These are phyloP conservation scores for Papilio polytes DNA, from an alignment of 1,140 invertebrate genomes.

Conservation along the genomic window DNA sequence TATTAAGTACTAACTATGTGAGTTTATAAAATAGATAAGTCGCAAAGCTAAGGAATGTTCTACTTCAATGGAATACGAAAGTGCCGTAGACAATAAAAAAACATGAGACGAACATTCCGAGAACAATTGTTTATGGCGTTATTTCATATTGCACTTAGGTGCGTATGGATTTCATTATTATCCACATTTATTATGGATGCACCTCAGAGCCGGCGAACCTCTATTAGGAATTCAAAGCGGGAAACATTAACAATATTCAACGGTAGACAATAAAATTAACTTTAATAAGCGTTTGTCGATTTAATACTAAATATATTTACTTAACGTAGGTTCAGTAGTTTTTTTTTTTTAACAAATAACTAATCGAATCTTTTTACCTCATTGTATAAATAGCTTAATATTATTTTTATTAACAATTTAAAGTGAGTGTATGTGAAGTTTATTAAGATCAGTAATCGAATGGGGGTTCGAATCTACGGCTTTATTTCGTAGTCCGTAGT, in stretches of 20 bases:
- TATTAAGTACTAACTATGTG: too few species aligned
- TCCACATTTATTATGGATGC: conserved; percentile 37
- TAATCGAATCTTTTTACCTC: too few species aligned
- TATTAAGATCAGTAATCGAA: too few species aligned
- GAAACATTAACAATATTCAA: neutral
- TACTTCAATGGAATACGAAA: conserved; percentile 14
- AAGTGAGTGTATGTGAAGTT: too few species aligned
- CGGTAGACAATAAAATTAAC: neutral
- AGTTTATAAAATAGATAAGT: neutral
- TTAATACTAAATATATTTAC: neutral
- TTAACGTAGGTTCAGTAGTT: neutral
- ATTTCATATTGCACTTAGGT: conserved; percentile 31
- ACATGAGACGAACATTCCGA: conserved; percentile 35
- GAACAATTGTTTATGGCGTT: conserved; percentile 37
- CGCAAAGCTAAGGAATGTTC: neutral
- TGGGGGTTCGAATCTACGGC: too few species aligned
- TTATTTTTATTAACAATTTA: too few species aligned
- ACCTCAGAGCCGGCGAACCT: neutral
- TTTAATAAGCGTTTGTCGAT: neutral
- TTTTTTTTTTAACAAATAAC: too few species aligned
- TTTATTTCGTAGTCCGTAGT: too few species aligned
- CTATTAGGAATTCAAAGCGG: conserved; percentile 7
- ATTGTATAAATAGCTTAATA: too few species aligned
- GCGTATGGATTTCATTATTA: conserved; percentile 31
- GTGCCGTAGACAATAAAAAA: conserved; percentile 24